Evolutionary conservation across 92 coral and sea anemone species (phyloP).

Genomic region (Meandrina meandrites): DNA sequence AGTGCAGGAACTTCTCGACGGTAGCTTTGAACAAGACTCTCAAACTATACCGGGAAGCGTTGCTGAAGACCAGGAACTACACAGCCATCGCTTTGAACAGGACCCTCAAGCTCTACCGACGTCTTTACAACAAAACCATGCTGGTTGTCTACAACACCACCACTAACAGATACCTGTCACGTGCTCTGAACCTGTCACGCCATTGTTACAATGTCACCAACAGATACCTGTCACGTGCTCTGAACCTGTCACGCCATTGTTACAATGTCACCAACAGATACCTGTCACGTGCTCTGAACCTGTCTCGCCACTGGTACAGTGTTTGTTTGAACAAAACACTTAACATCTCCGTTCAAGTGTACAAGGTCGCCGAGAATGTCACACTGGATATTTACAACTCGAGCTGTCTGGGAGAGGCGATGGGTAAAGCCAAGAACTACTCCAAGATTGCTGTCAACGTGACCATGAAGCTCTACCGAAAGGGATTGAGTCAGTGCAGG

Average conservation of each 20-base stretch:
- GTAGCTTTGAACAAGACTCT: constrained; percentile 60
- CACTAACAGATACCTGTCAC: no score
- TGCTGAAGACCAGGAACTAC: constrained; percentile 48
- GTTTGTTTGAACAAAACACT: constrained; percentile 52
- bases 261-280: background rate
- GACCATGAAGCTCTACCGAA: constrained; percentile 45
- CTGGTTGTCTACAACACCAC: no score
- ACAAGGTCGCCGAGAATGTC: constrained; percentile 53
- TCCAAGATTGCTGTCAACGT: constrained; percentile 48
- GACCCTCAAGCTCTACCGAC: constrained; percentile 19
- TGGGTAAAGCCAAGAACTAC: constrained; percentile 49
- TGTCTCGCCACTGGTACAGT: constrained; percentile 54
- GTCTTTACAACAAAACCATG: no score
- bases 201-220: constrained; percentile 11
- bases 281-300: constrained; percentile 42
- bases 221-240: background rate
- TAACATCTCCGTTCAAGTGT: constrained; percentile 44
- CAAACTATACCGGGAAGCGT: constrained; percentile 38
- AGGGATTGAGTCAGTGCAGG: background rate
- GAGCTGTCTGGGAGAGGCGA: constrained; percentile 47
- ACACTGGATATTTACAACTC: constrained; percentile 71
- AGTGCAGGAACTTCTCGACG: constrained; percentile 42
- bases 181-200: no score
- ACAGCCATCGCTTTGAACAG: constrained; percentile 31
- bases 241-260: constrained; percentile 55